Evolutionary conservation across 2,888 invertebrate species (phyloP), one percentile per base, ranked within the genome.

Genomic region (Drosophila anomelani): DNA sequence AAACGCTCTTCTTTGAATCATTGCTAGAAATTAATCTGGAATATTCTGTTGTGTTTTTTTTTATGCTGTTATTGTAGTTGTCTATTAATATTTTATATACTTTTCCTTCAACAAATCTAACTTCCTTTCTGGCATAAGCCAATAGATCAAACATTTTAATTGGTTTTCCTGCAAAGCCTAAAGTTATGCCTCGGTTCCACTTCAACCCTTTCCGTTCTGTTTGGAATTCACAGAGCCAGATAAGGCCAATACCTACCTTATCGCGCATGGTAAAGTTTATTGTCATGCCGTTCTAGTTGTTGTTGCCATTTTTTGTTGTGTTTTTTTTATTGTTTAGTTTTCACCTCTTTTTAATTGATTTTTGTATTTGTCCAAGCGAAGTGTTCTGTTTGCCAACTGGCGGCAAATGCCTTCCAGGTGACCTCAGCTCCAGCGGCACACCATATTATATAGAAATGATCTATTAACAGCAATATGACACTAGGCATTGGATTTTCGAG

Each of bases 331-430:
- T 84, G 85, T 85, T 84, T 82, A 57, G 71, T 88, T 84, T 82
- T 80, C 81, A 80, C 86, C 81, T 76, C 66, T 76, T 75, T 80
- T 85, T 85, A 84, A 88, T 88, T 84, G 86, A 85, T 85, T 88
- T 85, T 85, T 53, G 72, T 78, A 57, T 81, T 75, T 81, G 41
- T 55, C 59, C n/a, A 36, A 70, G 76, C 71, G 73, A 75, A 82
- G 75, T 78, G 69, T 49, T 76, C 78, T 85, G 70, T 86, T 86
- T 76, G 70, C 53, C 36, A 29, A 53, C 44, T 56, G 43, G 39
- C 46, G 61, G 68, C 55, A 43, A 75, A 73, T 74, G 80, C 68
- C 80, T 77, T 80, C 66, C 66, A 78, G 69, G 76, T 84, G 83
- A 84, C 86, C 83, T 84, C 88, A 88, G 67, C 59, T 49, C 41